Evolutionary conservation across 2,888 invertebrate species (phyloP).

Genomic region (Eristalis pertinax): DNA sequence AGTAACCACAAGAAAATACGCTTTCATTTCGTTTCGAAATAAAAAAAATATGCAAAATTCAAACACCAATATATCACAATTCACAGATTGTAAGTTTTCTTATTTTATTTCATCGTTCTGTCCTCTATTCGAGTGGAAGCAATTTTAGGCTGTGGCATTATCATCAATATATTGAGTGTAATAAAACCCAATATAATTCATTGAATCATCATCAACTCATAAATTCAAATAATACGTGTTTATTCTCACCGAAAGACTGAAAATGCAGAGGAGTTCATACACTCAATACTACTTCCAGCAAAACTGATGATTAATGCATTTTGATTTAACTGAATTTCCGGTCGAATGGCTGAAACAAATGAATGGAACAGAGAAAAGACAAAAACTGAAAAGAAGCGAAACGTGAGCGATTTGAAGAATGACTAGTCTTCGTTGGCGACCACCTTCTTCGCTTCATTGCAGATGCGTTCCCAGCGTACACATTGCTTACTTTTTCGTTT

Average conservation of each 20-base stretch:
- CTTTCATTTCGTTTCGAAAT: not conserved
- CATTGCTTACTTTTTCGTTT: slow-evolving; percentile 23
- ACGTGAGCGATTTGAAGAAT: slow-evolving; percentile 67
- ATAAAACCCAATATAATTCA: not conserved
- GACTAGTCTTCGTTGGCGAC: slow-evolving; percentile 58
- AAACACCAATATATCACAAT: not conserved
- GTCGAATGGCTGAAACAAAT: slow-evolving; percentile 30
- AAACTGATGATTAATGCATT: slow-evolving; percentile 62
- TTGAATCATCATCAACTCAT: not conserved
- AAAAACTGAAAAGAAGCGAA: slow-evolving; percentile 40
- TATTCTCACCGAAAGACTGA: not conserved
- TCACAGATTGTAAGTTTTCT: not conserved
- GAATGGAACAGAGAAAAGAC: slow-evolving; percentile 24
- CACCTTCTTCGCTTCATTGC: slow-evolving; percentile 51
- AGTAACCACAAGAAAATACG: not conserved
- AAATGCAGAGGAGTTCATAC: not conserved
- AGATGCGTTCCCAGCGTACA: slow-evolving; percentile 19
- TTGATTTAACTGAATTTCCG: slow-evolving; percentile 58
- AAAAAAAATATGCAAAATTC: not conserved
- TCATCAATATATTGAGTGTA: not conserved
- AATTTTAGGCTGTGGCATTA: not conserved
- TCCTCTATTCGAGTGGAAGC: not conserved
- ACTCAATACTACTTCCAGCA: slow-evolving; percentile 10
- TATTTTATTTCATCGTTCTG: not conserved
- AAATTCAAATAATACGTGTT: not conserved